Base-by-base conservation (phyloP, 2,888 invertebrate species). In the Lasioglossum vierecki region DNA sequence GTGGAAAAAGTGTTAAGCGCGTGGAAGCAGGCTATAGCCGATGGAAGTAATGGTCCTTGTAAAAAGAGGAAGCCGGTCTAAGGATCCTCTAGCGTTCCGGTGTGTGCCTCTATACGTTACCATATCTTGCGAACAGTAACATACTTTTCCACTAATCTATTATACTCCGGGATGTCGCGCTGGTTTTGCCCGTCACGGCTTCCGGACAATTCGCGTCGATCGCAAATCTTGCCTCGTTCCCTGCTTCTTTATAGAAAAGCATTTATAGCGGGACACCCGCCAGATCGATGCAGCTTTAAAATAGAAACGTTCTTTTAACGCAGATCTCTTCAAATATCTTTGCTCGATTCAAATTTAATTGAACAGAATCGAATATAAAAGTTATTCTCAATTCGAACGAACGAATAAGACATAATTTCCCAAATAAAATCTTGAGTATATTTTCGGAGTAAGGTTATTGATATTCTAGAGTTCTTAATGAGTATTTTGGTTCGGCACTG, bases 1-100 rank as follows among this genome's bases (percentile, higher is more conserved):
- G 78, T 57, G 72, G 75, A 85, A 85, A 85, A 85, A 85, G 75
- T 85, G 85, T 85, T 85, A 85, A 85, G 81, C 85, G 76, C 86
- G 78, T 85, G 85, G 85, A 84, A 85, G 85, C 78, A 60, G 85
- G 85, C 80, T 85, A 80, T 81, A 75, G 86, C 76, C 49, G 81
- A 81, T 78, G 78, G 75, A 73, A 85, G 85, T 85, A 85, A 85
- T 85, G 85, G 85, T 81, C 78, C 85, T 81, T 72, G 80, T 77
- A 76, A 85, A 85, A 85, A 85, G 85, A 80, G 81, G 53, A 78
- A 85, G 41, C 76, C 46, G 41, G 66, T n/a, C 72, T 76, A 72
- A 85, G 85, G 75, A 85, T 85, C 77, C 66, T 46, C 80, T 57
- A 78, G 53, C 78, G 71, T 78, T 35, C 66, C 68, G 22, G 72